Evolutionary conservation across 2,888 invertebrate species (phyloP), one percentile per base, ranked within the genome.

Genomic region (Aphrophora alni): DNA sequence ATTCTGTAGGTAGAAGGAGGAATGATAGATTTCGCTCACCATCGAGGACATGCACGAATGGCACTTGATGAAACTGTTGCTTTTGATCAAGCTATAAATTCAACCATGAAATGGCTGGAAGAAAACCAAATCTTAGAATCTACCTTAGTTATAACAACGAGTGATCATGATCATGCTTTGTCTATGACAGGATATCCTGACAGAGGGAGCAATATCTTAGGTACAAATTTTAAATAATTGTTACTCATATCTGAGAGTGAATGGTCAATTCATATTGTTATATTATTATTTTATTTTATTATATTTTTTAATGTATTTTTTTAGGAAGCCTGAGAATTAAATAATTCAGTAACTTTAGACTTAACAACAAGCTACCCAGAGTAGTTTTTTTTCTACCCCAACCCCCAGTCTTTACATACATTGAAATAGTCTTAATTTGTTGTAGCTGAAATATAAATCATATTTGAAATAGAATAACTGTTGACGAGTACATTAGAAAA

Each of bases 1-100:
- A n/a, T n/a, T n/a, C 3, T 59, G 7, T 83, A 94, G 93, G 93
- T 96, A 28, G 96, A 96, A 90, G 95, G 95, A 12, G 97, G 96
- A 0, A 91, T 95, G 85, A 95, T 97, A 82, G 97, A 97, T 88
- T 93, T 93, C 87, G 95, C 95, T 0, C 96, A 97, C 87, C 98
- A 98, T 88, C 91, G 93, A 88, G 95, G 94, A 88, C 94, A 93
- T 86, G 94, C 94, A 8, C 93, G 92, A 86, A 89, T 94, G 86
- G 94, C 95, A 28, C 88, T 95, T 77, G 94, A 94, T 85, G 95
- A 95, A 87, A 94, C 94, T 1, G 87, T 95, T 80, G 96, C 97
- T 0, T 89, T 98, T 12, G 90, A 92, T 79, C 97, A 98, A 87
- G 94, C 94, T 73, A 88, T 95, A 86, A 94, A 95, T 87, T 89